These are phyloP conservation scores for Hydrolagus affinis DNA, from an alignment of 2,113 vertebrate species.

Conservation along the genomic window DNA sequence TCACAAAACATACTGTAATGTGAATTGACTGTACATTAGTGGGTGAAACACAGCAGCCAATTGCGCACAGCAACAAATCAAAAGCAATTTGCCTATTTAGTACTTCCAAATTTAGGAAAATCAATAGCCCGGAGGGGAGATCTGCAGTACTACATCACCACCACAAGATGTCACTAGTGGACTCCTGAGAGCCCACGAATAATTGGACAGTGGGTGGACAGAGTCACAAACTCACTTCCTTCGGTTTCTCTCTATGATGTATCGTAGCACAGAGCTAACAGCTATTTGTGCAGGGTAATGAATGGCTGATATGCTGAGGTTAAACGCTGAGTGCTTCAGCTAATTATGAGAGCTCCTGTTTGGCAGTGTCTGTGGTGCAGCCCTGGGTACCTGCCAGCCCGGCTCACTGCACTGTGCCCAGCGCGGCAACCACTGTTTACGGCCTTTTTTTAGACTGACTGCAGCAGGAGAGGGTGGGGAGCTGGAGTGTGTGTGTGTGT, in stretches of 20 bases:
- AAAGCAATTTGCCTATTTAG: too few species aligned
- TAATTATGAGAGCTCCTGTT: conserved; percentile 18
- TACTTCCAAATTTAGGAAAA: too few species aligned
- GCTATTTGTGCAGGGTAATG: neutral
- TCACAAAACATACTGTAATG: too few species aligned
- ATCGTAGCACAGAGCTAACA: neutral
- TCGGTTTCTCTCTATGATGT: neutral
- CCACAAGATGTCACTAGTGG: neutral
- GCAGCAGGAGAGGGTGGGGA: neutral
- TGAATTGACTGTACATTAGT: too few species aligned
- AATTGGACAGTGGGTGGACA: neutral
- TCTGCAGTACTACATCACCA: neutral
- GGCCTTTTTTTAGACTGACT: neutral
- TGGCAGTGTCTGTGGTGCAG: conserved; percentile 20
- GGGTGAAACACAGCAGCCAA: too few species aligned
- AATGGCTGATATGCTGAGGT: conserved; percentile 2
- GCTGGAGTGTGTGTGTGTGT: too few species aligned
- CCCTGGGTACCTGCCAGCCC: neutral
- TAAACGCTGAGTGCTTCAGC: conserved; percentile 4
- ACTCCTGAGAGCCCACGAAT: neutral
- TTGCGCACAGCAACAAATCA: too few species aligned
- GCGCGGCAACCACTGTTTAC: neutral
- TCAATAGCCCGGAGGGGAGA: neutral
- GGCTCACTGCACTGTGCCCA: neutral
- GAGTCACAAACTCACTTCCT: neutral